Evolutionary conservation across 2,888 invertebrate genomes (phyloP).

Genomic region (Dryocosmus kuriphilus): DNA sequence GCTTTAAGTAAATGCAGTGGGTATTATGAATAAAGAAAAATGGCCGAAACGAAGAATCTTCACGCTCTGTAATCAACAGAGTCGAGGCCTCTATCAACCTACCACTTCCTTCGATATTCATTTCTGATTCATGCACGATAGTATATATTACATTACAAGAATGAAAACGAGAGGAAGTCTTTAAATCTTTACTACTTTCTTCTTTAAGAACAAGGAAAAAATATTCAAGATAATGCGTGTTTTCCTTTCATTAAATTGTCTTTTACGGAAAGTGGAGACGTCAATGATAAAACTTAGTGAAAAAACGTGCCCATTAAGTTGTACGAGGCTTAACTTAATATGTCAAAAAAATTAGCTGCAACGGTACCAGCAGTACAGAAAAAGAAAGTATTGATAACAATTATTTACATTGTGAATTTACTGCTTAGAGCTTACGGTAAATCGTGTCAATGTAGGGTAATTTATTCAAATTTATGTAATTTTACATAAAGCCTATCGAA

Average conservation of each 20-base stretch:
- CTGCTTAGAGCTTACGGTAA: background rate
- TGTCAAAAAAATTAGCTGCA: background rate
- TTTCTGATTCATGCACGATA: slow-evolving; percentile 35
- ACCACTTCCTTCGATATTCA: slow-evolving; percentile 50
- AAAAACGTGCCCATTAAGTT: too few species aligned
- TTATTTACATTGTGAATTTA: background rate
- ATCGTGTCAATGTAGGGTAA: background rate
- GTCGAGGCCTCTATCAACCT: slow-evolving; percentile 70
- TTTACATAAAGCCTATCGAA: background rate
- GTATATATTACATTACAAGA: slow-evolving; percentile 1
- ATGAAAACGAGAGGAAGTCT: slow-evolving; percentile 17
- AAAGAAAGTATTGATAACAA: background rate
- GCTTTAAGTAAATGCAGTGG: background rate
- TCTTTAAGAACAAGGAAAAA: slow-evolving; percentile 2
- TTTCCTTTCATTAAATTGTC: slow-evolving; percentile 1
- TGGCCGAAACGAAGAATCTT: slow-evolving; percentile 55
- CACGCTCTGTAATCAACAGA: slow-evolving; percentile 74
- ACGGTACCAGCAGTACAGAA: too few species aligned
- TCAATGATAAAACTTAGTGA: too few species aligned
- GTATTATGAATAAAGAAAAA: slow-evolving; percentile 44
- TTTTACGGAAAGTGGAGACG: too few species aligned
- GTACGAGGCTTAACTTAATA: background rate
- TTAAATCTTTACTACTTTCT: slow-evolving; percentile 13
- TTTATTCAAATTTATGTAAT: background rate
- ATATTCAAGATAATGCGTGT: background rate